phyloP scores from a whole-genome alignment of 2,797 vertebrate species.

The Gallinago solitaria region DNA sequence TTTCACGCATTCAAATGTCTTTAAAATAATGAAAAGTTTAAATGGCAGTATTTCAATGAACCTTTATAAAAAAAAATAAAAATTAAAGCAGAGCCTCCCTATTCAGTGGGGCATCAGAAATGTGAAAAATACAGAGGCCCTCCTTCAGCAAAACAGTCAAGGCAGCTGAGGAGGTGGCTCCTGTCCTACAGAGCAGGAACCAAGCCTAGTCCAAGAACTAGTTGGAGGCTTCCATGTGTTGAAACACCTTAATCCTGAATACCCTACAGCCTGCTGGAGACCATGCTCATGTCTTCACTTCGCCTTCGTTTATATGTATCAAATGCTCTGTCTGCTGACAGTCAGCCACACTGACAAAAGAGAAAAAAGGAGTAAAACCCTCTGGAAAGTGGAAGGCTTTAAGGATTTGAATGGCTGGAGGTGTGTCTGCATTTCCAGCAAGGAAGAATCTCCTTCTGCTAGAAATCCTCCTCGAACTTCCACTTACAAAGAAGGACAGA shows the following conservation, averaged over 20 bases:
- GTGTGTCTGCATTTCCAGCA: neutral
- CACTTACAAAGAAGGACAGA: neutral
- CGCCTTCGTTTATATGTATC: neutral
- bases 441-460: neutral
- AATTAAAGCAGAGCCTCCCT: neutral
- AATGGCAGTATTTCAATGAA: neutral
- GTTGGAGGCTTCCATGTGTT: neutral
- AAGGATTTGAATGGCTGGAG: neutral
- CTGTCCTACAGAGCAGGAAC: neutral
- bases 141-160: neutral
- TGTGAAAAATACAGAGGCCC: neutral
- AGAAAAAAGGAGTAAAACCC: neutral
- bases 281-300: neutral
- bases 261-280: neutral
- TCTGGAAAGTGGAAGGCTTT: neutral
- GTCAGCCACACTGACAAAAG: neutral
- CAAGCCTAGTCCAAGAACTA: fast-evolving
- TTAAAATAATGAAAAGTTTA: conserved; percentile 14
- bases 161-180: neutral
- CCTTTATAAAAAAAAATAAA: too few relatives aligned
- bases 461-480: neutral
- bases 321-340: neutral
- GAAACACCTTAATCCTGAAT: neutral
- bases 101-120: neutral
- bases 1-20: neutral